Evolutionary conservation across 2,888 invertebrate genomes (phyloP).

Genomic region (Drosophila hamatofila): DNA sequence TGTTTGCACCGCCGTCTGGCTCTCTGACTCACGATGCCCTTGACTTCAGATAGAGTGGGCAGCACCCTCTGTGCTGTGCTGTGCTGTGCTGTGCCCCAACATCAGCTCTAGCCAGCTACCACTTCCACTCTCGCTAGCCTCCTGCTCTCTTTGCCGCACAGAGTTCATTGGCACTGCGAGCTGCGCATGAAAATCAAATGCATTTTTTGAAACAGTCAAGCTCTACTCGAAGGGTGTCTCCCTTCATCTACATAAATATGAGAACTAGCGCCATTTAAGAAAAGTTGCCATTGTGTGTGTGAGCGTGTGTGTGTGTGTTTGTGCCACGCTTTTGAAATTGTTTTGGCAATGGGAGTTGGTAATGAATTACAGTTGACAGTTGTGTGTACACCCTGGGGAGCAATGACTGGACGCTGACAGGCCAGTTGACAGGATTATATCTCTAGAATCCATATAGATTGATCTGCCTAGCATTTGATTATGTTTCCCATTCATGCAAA

Average conservation of each 20-base stretch:
- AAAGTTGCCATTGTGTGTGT: conserved; percentile 42
- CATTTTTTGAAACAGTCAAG: conserved; percentile 40
- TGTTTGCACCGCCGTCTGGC: conserved; percentile 77
- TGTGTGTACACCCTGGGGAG: conserved; percentile 20
- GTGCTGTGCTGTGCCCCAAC: conserved; percentile 21
- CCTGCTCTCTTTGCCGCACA: conserved; percentile 19
- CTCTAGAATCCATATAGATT: conserved; percentile 17
- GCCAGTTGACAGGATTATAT: conserved; percentile 18
- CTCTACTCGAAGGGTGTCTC: conserved; percentile 6
- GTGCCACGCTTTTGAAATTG: conserved; percentile 28
- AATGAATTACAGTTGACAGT: conserved; percentile 34
- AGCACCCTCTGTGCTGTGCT: too few species aligned
- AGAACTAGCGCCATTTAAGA: conserved; percentile 1
- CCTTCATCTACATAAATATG: conserved; percentile 18
- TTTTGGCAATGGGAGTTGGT: conserved; percentile 41
- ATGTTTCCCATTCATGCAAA: conserved; percentile 21
- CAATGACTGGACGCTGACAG: conserved; percentile 23
- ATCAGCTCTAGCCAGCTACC: conserved; percentile 16
- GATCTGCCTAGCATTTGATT: conserved; percentile 3
- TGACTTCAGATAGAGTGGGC: conserved; percentile 44
- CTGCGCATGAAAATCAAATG: conserved; percentile 58
- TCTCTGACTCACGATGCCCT: conserved; percentile 67
- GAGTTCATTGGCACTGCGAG: conserved; percentile 68
- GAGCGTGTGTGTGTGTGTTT: conserved; percentile 25
- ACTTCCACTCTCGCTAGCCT: neutral